Conservation (phyloP, 1,140 invertebrate species). For the Aphelenchoides avenae region DNA sequence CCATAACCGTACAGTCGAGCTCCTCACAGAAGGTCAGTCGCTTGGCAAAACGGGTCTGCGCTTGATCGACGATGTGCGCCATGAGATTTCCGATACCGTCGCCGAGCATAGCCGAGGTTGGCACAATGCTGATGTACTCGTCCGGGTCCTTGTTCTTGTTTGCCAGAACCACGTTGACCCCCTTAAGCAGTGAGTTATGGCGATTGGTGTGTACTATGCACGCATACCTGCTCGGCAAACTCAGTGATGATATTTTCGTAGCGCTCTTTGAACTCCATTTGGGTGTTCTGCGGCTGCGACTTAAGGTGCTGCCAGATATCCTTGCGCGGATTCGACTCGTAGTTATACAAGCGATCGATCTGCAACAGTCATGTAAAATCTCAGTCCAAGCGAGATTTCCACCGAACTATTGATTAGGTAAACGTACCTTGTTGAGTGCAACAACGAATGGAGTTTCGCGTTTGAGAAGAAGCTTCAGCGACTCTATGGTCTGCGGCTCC, state of each 20-base stretch:
- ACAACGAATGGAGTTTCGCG: conserved; percentile 96
- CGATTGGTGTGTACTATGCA: background rate
- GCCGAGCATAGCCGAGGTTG: conserved; percentile 90
- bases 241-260: conserved; percentile 80
- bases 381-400: too few relatives aligned
- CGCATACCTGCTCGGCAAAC: conserved; percentile 82
- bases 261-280: conserved; percentile 87
- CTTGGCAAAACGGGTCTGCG: conserved; percentile 83
- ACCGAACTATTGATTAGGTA: too few relatives aligned
- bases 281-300: conserved; percentile 78
- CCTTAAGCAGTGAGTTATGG: conserved; percentile 61
- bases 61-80: conserved; percentile 82
- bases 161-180: conserved; percentile 87
- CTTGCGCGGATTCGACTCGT: conserved; percentile 81
- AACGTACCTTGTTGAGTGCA: conserved; percentile 83
- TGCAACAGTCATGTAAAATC: conserved; percentile 57
- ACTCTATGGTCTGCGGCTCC: conserved; percentile 97
- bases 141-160: conserved; percentile 90
- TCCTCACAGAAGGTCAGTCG: conserved; percentile 86
- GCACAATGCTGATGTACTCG: conserved; percentile 88
- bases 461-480: conserved; percentile 84
- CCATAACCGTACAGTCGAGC: conserved; percentile 91
- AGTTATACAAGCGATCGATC: conserved; percentile 77
- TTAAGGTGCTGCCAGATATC: conserved; percentile 84
- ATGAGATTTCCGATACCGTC: conserved; percentile 98